phyloP scores from a whole-genome alignment of 2,113 vertebrate genomes.

The Scortum barcoo region DNA sequence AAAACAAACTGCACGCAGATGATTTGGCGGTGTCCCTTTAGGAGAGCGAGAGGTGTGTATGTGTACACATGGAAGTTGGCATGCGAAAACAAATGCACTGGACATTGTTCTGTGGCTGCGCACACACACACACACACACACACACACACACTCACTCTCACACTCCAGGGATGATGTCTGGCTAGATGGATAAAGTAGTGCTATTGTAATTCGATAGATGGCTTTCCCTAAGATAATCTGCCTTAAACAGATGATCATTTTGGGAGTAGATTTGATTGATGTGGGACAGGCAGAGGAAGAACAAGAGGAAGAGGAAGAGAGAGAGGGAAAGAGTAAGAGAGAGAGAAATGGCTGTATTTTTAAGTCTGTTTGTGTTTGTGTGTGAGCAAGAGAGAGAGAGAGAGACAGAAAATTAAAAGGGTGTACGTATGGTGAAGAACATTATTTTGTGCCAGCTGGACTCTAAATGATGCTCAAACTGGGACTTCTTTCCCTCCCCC shows the following conservation, averaged over 20 bases:
- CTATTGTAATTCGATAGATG: slow-evolving; percentile 88
- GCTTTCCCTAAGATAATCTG: slow-evolving; percentile 86
- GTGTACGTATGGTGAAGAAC: slow-evolving; percentile 47
- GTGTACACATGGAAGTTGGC: slow-evolving; percentile 61
- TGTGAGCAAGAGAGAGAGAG: slow-evolving; percentile 14
- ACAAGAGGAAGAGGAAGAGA: slow-evolving; percentile 53
- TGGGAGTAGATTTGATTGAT: slow-evolving; percentile 85
- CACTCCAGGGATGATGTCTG: slow-evolving; percentile 82
- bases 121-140: slow-evolving; percentile 28
- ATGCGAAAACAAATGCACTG: slow-evolving; percentile 60
- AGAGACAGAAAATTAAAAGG: slow-evolving; percentile 53
- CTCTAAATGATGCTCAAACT: slow-evolving; percentile 42
- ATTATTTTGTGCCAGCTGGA: slow-evolving; percentile 66
- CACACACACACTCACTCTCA: slow-evolving; percentile 51
- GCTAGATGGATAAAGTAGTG: slow-evolving; percentile 85
- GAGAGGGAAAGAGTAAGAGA: slow-evolving; percentile 25
- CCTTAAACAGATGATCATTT: slow-evolving; percentile 87
- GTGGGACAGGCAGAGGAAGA: slow-evolving; percentile 65
- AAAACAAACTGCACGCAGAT: slow-evolving; percentile 64
- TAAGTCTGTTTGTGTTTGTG: slow-evolving; percentile 25
- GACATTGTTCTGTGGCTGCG: slow-evolving; percentile 66
- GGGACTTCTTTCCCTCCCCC: slow-evolving; percentile 31
- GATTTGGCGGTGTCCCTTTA: slow-evolving; percentile 56
- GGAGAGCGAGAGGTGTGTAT: slow-evolving; percentile 48
- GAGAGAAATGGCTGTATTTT: slow-evolving; percentile 42